A percentile compares a stretch with the other conserved stretches of the same genome.
phyloP scores from a whole-genome alignment of 35 echinoderm and acorn worm genomes.

The Anneissia japonica region DNA sequence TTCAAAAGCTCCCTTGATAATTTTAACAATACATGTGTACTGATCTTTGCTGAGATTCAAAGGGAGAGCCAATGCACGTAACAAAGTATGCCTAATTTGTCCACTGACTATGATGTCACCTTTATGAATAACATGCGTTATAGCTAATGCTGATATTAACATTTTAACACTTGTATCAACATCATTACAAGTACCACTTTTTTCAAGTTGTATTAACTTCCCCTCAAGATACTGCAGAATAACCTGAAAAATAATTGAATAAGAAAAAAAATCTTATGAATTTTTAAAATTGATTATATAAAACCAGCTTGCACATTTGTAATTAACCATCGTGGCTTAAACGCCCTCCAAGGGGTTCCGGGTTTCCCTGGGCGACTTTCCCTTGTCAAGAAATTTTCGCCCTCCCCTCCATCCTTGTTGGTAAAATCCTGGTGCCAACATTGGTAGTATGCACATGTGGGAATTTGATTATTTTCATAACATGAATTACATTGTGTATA shows the following conservation, averaged over 20 bases:
- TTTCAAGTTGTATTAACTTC: background rate
- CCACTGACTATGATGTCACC: background rate
- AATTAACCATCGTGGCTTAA: too few relatives aligned
- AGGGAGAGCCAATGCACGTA: background rate
- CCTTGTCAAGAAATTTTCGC: too few relatives aligned
- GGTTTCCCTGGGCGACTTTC: too few relatives aligned
- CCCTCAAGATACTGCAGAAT: background rate
- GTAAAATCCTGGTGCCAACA: too few relatives aligned
- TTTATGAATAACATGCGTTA: background rate
- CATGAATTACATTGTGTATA: too few relatives aligned
- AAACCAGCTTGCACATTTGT: too few relatives aligned
- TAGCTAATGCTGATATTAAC: background rate
- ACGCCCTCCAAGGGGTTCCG: too few relatives aligned
- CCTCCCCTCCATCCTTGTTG: too few relatives aligned
- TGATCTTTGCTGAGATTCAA: background rate
- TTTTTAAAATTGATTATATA: too few relatives aligned
- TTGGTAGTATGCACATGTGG: too few relatives aligned
- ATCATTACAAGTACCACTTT: background rate
- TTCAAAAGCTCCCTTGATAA: background rate
- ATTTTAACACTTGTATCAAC: background rate
- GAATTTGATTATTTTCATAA: too few relatives aligned
- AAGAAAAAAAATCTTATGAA: too few relatives aligned
- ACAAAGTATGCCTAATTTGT: background rate
- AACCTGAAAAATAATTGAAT: background rate
- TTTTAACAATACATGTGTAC: background rate